phyloP scores from a whole-genome alignment of 2,797 vertebrate species.

The Megaceryle alcyon region DNA sequence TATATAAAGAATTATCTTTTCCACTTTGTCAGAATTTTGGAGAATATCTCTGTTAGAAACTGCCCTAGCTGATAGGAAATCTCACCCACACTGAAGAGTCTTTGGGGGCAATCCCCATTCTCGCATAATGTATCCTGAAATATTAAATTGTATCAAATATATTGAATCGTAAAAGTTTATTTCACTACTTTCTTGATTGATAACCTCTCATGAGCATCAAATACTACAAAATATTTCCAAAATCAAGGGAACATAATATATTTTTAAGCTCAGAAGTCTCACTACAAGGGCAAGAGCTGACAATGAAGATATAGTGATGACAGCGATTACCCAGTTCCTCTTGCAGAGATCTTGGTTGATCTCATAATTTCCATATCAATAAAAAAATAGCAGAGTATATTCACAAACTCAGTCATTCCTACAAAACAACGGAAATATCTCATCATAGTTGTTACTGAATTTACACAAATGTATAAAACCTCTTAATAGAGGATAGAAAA shows the following conservation, averaged over 20 bases:
- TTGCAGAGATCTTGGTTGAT: neutral
- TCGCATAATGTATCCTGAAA: neutral
- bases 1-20: conserved; percentile 48
- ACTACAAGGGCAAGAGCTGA: neutral
- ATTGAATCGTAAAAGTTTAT: no score
- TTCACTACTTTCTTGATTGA: neutral
- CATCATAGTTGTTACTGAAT: neutral
- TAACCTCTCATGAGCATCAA: neutral
- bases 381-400: neutral
- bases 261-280: neutral
- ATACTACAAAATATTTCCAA: neutral
- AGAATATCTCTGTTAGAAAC: conserved; percentile 22
- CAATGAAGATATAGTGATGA: neutral
- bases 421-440: neutral
- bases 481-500: neutral
- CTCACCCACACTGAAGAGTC: neutral
- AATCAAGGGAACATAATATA: neutral
- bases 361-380: neutral
- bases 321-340: neutral
- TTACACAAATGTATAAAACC: neutral
- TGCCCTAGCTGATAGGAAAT: conserved; percentile 1
- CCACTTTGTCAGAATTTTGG: neutral
- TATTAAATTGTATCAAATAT: no score
- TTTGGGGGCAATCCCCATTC: neutral
- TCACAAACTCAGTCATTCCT: neutral